Conservation (phyloP, 2,797 vertebrate genomes). For the Pithecia hirsuta region DNA sequence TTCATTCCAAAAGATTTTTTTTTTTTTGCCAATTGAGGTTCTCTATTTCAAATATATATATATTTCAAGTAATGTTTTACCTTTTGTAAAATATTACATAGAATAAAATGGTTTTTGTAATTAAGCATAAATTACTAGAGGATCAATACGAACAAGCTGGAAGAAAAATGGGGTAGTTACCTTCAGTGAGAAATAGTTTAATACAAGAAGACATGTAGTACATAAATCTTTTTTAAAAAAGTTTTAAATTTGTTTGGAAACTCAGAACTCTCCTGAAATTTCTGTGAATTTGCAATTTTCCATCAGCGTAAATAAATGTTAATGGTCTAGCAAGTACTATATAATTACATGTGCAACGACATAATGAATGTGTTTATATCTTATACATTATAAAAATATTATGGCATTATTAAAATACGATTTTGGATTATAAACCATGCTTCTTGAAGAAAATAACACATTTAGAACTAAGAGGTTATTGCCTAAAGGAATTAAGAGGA, state of each 20-base stretch:
- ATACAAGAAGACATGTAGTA: slow-evolving; percentile 1
- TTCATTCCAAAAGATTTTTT: neutral
- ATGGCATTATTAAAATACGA: slow-evolving; percentile 41
- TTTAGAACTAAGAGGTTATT: neutral
- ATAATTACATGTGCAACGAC: neutral
- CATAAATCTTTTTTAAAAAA: slow-evolving; percentile 50
- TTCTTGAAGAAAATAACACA: neutral
- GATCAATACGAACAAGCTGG: neutral
- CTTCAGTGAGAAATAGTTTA: slow-evolving; percentile 62
- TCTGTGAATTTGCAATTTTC: neutral
- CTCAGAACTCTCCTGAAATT: slow-evolving; percentile 6
- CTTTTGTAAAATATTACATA: neutral
- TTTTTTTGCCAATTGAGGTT: neutral
- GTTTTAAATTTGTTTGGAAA: slow-evolving; percentile 34
- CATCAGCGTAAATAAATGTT: slow-evolving; percentile 46
- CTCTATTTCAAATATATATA: neutral
- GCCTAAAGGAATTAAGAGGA: neutral
- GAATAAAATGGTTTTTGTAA: slow-evolving; percentile 47
- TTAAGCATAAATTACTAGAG: slow-evolving; percentile 21
- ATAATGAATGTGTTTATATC: neutral
- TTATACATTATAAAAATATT: neutral
- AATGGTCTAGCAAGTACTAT: neutral
- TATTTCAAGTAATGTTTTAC: neutral
- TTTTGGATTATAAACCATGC: neutral
- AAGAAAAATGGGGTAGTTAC: slow-evolving; percentile 57